A percentile compares a stretch with the other conserved stretches of the same genome.
phyloP scores from a whole-genome alignment of 2,113 vertebrate genomes.

The Labrus mixtus region DNA sequence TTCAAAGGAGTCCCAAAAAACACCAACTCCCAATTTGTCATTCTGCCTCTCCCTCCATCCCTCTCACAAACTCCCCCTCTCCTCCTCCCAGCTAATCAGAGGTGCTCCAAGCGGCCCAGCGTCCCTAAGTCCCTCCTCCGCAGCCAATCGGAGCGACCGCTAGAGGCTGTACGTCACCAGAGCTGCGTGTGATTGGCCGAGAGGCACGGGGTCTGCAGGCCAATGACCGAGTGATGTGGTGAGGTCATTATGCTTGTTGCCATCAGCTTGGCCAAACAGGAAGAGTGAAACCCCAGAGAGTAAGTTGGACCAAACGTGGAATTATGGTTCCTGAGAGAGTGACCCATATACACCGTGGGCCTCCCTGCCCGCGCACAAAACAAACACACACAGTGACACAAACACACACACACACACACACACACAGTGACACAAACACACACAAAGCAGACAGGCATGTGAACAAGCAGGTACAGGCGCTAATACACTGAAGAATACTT shows the following conservation, averaged over 20 bases:
- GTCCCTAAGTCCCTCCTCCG: conserved; percentile 66
- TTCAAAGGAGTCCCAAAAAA: conserved; percentile 53
- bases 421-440: conserved; percentile 9
- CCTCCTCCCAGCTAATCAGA: conserved; percentile 72
- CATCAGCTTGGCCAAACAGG: conserved; percentile 83
- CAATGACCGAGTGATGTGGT: conserved; percentile 81
- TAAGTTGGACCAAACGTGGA: conserved; percentile 70
- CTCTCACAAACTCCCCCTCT: conserved; percentile 5
- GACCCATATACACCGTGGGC: conserved; percentile 63
- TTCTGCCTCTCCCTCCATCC: conserved; percentile 26
- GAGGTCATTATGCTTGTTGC: conserved; percentile 88
- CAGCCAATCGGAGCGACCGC: conserved; percentile 54
- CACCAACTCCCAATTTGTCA: conserved; percentile 62
- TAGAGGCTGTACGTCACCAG: conserved; percentile 76
- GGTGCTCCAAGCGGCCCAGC: neutral
- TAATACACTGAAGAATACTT: conserved; percentile 14
- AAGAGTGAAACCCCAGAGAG: conserved; percentile 76
- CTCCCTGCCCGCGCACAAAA: conserved; percentile 19
- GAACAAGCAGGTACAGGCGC: conserved; percentile 25
- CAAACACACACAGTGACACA: conserved; percentile 8
- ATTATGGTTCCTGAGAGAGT: conserved; percentile 70
- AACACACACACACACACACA: conserved; percentile 23
- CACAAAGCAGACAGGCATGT: neutral
- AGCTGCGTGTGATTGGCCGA: conserved; percentile 75
- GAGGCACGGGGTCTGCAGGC: conserved; percentile 64